Percentiles rank a stretch among this genome's conserved stretches.
Conservation (phyloP, 2,797 vertebrate genomes). For the Artibeus lituratus region DNA sequence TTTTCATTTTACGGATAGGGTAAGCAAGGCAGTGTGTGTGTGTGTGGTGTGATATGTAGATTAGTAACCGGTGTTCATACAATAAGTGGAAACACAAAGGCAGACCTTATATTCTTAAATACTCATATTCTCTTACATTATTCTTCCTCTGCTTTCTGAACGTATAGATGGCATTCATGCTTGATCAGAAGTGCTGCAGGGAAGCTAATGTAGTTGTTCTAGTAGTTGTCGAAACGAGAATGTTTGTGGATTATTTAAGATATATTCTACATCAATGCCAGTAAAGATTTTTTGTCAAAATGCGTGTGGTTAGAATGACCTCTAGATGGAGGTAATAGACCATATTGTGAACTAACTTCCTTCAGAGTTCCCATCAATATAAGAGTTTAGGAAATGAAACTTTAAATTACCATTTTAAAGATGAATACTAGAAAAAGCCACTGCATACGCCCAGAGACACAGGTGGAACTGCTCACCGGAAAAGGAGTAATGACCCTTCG, state of each 20-base stretch:
- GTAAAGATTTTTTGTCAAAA: slow-evolving; percentile 23
- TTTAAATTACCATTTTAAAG: background rate
- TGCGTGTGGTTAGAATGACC: background rate
- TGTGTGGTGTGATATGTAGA: background rate
- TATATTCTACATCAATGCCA: background rate
- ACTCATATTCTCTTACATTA: background rate
- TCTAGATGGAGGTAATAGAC: slow-evolving; percentile 56
- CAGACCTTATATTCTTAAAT: background rate
- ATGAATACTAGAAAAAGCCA: background rate
- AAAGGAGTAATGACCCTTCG: background rate
- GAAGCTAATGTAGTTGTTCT: background rate
- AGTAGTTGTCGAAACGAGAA: background rate
- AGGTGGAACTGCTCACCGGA: background rate
- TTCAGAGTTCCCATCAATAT: background rate
- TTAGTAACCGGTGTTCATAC: background rate
- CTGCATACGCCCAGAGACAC: background rate
- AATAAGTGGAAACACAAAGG: background rate
- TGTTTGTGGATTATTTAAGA: background rate
- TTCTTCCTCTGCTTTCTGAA: background rate
- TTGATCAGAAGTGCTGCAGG: background rate
- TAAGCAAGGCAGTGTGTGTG: background rate
- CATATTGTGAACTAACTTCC: background rate
- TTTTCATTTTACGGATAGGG: slow-evolving; percentile 6
- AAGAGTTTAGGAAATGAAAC: slow-evolving; percentile 28
- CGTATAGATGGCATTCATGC: background rate